Base-by-base conservation (phyloP, 1,140 invertebrate genomes). In the Cheumatopsyche charites region DNA sequence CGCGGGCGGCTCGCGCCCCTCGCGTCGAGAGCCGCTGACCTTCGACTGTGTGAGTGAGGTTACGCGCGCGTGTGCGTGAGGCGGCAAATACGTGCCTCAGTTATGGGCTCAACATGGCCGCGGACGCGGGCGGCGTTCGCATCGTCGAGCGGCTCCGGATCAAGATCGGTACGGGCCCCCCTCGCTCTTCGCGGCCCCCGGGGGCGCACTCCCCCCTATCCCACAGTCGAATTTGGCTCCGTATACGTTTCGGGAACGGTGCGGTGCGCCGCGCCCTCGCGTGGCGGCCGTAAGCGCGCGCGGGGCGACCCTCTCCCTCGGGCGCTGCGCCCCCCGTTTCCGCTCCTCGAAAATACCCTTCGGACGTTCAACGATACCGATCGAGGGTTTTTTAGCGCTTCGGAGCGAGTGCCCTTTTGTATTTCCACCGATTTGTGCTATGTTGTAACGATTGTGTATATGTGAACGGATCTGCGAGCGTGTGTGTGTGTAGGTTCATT, bases 71-170 rank as follows among this genome's bases (percentile, higher is more conserved):
- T 65, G 65, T 49, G 65, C 42, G 21, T 15, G 26, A 42, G 1
- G 42, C 63, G 19, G 36, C 42, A 29, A 4, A 26, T 7, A 7
- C 17, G 63, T 21, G 9, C 29, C 81, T 81, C 83, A 87, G 86
- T 86, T 85, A 90, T 90, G 89, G 88, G 89, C 88, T 86, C 89
- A 92, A 91, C 88, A 93, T 93, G 91, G 91, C 91, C 86, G 91
- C 91, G 85, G 89, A 90, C 85, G 89, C 87, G 87, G 89, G 88
- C 87, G 89, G 91, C 88, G 91, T 93, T 85, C 89, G 92, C 86
- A 88, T 92, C 84, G 91, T 91, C 83, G 91, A 94, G 87, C 88
- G 91, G 83, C 88, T 94, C 83, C 92, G 90, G 89, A 92, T 93
- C 80, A 94, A 93, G 89, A 92, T 94, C 80, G 92, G 92, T 93